These are phyloP conservation scores for Leptinotarsa texana DNA, from an alignment of 1,140 invertebrate species.

Conservation along the genomic window DNA sequence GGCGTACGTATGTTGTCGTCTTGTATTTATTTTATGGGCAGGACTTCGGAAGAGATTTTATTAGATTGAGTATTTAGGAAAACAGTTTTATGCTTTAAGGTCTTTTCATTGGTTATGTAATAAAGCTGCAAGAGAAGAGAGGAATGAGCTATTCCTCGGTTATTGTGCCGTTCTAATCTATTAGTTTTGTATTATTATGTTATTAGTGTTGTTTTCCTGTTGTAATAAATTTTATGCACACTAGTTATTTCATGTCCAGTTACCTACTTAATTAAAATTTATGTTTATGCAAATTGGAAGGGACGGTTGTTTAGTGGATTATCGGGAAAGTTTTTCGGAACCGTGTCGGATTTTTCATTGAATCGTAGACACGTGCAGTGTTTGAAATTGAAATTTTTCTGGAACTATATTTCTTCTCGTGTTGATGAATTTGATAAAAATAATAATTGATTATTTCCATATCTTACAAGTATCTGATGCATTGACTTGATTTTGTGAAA, in stretches of 20 bases:
- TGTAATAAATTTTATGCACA: constrained; percentile 28
- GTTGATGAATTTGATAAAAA: no score
- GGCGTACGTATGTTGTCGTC: constrained; percentile 41
- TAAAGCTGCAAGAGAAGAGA: constrained; percentile 36
- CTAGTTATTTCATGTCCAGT: constrained; percentile 9
- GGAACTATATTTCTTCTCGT: no score
- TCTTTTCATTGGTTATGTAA: constrained; percentile 52
- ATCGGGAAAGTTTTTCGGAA: no score
- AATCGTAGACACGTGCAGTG: background rate
- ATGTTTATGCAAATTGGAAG: background rate
- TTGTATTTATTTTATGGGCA: constrained; percentile 54
- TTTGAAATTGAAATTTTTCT: no score
- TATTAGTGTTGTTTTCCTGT: constrained; percentile 25
- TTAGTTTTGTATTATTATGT: constrained; percentile 26
- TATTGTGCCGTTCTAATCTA: constrained; percentile 27
- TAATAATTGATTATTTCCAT: no score
- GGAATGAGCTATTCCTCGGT: constrained; percentile 38
- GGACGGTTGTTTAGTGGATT: background rate
- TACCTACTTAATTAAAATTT: background rate
- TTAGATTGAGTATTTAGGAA: constrained; percentile 54
- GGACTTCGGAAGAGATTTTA: constrained; percentile 51
- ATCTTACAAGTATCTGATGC: no score
- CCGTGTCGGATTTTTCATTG: background rate
- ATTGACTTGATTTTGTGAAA: no score
- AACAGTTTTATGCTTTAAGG: constrained; percentile 51